Base-by-base conservation (phyloP, 1,140 invertebrate genomes). In the Philotrypesis tridentata region DNA sequence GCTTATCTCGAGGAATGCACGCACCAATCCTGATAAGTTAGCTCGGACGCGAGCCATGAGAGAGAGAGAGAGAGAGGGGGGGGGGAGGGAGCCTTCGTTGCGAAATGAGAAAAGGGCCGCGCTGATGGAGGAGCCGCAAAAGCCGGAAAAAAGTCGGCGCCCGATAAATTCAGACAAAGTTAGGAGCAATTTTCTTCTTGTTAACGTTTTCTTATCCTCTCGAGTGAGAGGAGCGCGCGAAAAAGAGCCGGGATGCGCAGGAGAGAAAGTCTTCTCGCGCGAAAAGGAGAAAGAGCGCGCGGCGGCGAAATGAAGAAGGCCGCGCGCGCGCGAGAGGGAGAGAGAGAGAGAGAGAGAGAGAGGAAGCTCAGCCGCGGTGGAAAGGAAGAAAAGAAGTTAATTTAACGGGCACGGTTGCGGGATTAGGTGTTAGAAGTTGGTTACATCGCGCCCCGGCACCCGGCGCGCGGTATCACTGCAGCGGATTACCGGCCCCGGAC, bases 101-200 rank as follows among this genome's bases (percentile, higher is more conserved):
- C 21, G 48, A 17, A 55, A 55, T 55, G 21, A 55, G 48, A 55
- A 55, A 55, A 55, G 48, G 48, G 17, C n/a, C n/a, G n/a, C 48
- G 48, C 48, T 55, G 48, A 3, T 21, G 48, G 21, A 55, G 48
- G 48, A 55, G 48, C 43, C 14, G 12, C 43, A 48, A 48, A 17
- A 48, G 43, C 48, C 48, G 48, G 48, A 55, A 55, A 55, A 55
- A 55, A 55, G 48, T 5, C 48, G 21, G 21, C 14, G 48, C 21
- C 48, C 48, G 48, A 55, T 55, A 55, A 55, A 55, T 55, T 55
- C 48, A 55, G 48, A 43, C 70, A 84, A 88, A 88, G 85, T 87
- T 87, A 87, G 82, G 85, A 86, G 87, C 86, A 88, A 88, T 88
- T 87, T 88, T 87, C 86, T 87, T 87, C 87, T 87, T 86, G 87